Evolutionary conservation across 2,113 vertebrate species (phyloP), one percentile per base, ranked within the genome.

Genomic region (Neoarius graeffei): DNA sequence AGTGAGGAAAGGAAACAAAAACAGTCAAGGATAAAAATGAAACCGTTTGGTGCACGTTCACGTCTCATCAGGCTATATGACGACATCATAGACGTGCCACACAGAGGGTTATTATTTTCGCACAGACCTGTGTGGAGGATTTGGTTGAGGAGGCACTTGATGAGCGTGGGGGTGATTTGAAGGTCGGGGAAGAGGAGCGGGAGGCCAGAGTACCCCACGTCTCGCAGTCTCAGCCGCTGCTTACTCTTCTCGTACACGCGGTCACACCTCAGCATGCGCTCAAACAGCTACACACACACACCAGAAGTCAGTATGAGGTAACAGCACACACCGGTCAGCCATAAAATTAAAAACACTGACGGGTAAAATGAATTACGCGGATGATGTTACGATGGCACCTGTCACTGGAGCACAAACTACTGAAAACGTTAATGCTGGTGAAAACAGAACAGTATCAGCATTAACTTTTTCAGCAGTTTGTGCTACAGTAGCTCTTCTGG

Each of bases 161-260:
- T 93, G 27, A 99, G 94, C 71, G 94, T 95, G 25, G 94, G 94
- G 50, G 96, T 96, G 93, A 99, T 91, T 73, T 96, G 90, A 0
- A 95, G 91, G 83, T 99, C 97, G 50, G 96, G 96, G 87, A 99
- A 95, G 48, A 99, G 97, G n/a, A 99, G 97, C 0, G 97, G 96
- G 84, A 99, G 94, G 8, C 98, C 97, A 0, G 97, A 95, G 91
- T 99, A 99, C 4, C 98, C 97, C 42, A 97, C 96, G 88, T 99
- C 98, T 92, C 97, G 95, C 90, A 99, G 96, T 71, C 97, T 95
- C 91, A 99, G 92, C 1, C 97, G 96, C 83, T 98, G 98, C 76
- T 99, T 99, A 91, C 96, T 99, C 87, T 96, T 96, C 92, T 99
- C 98, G 80, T 99, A 99, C 90, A 99, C 97, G 52, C 98, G 98